Evolutionary conservation across 2,888 invertebrate species (phyloP), one percentile per base, ranked within the genome.

Genomic region (Gibbula magus): DNA sequence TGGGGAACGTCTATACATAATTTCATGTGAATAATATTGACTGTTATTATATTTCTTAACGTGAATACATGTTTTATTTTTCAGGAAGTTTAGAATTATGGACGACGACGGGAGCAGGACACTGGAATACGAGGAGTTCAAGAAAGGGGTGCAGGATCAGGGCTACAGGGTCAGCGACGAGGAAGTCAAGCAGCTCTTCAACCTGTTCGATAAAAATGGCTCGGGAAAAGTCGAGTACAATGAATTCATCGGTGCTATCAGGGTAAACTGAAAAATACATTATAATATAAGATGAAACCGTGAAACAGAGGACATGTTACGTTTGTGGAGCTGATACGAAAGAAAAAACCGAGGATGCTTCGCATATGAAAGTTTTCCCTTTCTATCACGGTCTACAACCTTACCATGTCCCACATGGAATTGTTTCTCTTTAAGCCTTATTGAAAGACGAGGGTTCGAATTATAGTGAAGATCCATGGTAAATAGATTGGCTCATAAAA

Each of bases 31-130:
- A 0, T 22, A 56, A 8, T 8, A 25, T 61, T 61, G 10, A 61
- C 18, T 61, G 0, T 1, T 61, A 25, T 1, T 61, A 22, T 56
- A 10, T 56, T 25, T 56, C 20, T 56, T 20, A 25, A 83, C 95
- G 95, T 2, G 91, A 96, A 13, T 94, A 79, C 0, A 80, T 56
- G n/a, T 78, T n/a, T 79, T 80, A 18, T 56, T 52, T 87, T 83
- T 13, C 85, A 93, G 93, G 83, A 87, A 96, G 85, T 98, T 99
- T 93, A 95, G 97, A 75, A 94, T 96, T 76, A 96, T 98, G 96
- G 98, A 99, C 91, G 96, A 98, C 83, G 97, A 98, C 92, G 96
- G 96, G 61, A 98, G 95, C 93, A 96, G 96, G 91, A 94, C 95
- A 67, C 92, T 99, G 80, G 96, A 95, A 90, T 94, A 95, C 81